phyloP scores from a whole-genome alignment of 2,888 invertebrate species.

The Argynnis bischoffii region DNA sequence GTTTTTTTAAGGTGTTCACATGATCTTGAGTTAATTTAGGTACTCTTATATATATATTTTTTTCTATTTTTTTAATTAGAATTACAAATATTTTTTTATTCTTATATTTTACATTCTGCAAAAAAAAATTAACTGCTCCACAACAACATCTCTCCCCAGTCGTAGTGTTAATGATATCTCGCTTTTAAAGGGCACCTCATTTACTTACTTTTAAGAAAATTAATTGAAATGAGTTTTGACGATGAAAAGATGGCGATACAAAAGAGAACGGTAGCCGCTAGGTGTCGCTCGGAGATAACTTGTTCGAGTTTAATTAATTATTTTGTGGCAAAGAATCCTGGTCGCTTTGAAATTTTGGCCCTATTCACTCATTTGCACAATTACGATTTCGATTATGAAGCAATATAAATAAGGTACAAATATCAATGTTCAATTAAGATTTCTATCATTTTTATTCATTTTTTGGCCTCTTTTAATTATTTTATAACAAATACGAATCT shows the following conservation, averaged over 20 bases:
- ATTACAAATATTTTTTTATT: too few species aligned
- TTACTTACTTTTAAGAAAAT: conserved; percentile 81
- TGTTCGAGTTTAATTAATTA: conserved; percentile 79
- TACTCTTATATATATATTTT: background rate
- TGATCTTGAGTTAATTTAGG: too few species aligned
- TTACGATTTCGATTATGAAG: conserved; percentile 65
- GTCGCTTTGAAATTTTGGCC: conserved; percentile 68
- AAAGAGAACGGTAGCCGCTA: conserved; percentile 75
- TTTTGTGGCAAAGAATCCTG: conserved; percentile 73
- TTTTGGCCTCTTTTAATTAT: conserved; percentile 9
- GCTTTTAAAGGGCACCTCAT: conserved; percentile 79
- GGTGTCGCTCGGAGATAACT: conserved; percentile 80
- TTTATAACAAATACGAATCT: background rate
- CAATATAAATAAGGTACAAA: conserved; percentile 47
- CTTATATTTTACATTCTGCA: background rate
- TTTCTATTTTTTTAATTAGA: background rate
- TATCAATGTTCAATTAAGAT: conserved; percentile 16
- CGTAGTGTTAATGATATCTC: conserved; percentile 80
- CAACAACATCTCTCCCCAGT: conserved; percentile 46
- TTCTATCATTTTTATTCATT: background rate
- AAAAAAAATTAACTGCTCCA: conserved; percentile 16
- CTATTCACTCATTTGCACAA: conserved; percentile 62
- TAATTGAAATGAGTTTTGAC: conserved; percentile 82
- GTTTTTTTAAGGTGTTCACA: too few species aligned
- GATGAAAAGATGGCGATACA: conserved; percentile 79